Percentiles rank a stretch among this genome's conserved stretches.
Evolutionary conservation across 2,113 vertebrate genomes (phyloP).

Genomic region (Nothocercus nigrocapillus): DNA sequence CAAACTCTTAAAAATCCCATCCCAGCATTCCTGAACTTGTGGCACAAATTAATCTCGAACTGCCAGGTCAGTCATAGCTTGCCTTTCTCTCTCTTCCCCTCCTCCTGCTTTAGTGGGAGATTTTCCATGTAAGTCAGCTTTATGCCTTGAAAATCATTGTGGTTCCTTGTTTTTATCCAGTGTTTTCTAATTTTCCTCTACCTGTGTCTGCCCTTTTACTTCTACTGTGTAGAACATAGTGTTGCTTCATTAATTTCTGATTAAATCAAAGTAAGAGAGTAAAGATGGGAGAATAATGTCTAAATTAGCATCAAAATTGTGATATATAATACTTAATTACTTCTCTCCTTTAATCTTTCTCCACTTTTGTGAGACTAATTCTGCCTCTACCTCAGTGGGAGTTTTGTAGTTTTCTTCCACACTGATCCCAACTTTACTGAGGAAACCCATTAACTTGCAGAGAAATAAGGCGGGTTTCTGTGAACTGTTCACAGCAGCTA

Average conservation of each 20-base stretch:
- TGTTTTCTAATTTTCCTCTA: background rate
- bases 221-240: background rate
- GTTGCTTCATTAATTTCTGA: background rate
- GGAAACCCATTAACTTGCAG: background rate
- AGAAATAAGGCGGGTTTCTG: background rate
- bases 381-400: background rate
- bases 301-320: background rate
- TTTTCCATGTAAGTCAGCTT: background rate
- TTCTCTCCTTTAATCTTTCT: background rate
- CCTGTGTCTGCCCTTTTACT: background rate
- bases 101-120: background rate
- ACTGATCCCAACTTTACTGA: background rate
- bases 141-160: background rate
- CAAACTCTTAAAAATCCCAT: constrained; percentile 19
- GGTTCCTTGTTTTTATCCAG: background rate
- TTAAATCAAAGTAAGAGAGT: background rate
- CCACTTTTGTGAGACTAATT: background rate
- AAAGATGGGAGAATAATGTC: background rate
- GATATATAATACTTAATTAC: background rate
- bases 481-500: background rate
- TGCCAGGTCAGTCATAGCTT: background rate
- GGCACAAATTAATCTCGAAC: constrained; percentile 1
- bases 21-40: background rate
- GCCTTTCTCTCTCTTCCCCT: background rate
- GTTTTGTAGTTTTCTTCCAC: background rate